phyloP scores from a whole-genome alignment of 2,113 vertebrate genomes.

The Illadopsis cleaveri region DNA sequence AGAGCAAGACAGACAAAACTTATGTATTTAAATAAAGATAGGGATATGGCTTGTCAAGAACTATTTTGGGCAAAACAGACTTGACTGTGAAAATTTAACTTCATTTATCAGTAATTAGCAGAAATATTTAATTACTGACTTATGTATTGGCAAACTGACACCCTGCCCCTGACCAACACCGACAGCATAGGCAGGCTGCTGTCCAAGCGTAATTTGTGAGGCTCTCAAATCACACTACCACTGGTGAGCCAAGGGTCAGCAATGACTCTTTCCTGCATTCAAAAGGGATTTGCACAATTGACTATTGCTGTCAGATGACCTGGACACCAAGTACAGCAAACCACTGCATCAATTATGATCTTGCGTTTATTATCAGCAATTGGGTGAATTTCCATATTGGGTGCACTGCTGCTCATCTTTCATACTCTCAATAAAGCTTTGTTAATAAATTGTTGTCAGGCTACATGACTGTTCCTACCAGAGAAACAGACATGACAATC shows the following conservation, averaged over 20 bases:
- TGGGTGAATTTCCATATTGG: not conserved
- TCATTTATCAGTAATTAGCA: not conserved
- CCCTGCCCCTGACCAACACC: rapidly evolving
- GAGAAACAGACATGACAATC: not conserved
- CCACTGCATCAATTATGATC: not conserved
- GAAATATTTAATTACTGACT: not conserved
- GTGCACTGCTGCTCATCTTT: not conserved
- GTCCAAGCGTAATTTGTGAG: not conserved
- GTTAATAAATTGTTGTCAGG: not conserved
- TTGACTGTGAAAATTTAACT: not conserved
- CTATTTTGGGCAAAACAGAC: not conserved
- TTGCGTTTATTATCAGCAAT: not conserved
- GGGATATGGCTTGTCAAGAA: not conserved
- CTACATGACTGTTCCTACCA: not conserved
- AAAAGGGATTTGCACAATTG: not conserved
- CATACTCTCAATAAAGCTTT: not conserved
- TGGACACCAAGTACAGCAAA: rapidly evolving
- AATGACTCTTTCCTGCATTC: not conserved
- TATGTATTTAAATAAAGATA: not conserved
- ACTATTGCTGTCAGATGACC: not conserved
- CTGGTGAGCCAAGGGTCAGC: not conserved
- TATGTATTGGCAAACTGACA: not conserved
- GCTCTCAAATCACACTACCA: not conserved
- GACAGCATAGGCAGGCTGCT: rapidly evolving
- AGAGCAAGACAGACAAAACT: not conserved